A percentile compares a stretch with the other conserved stretches of the same genome.
These are phyloP conservation scores for Eurypyga helias DNA, from an alignment of 2,113 vertebrate genomes.

Conservation along the genomic window DNA sequence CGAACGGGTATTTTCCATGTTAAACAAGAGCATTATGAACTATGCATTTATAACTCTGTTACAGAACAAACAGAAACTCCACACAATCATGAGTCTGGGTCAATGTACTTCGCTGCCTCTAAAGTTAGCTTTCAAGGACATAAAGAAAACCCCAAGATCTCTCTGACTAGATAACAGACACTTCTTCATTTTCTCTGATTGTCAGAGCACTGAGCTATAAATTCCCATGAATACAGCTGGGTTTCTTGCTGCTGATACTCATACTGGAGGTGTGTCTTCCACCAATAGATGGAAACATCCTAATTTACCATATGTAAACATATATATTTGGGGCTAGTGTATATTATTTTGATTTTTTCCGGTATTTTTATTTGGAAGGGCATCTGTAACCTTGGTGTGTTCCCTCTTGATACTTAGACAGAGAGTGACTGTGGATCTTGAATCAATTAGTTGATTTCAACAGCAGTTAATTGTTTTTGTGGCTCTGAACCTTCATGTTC, in stretches of 20 bases:
- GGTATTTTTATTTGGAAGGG: neutral
- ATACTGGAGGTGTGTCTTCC: neutral
- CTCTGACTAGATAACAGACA: neutral
- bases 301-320: neutral
- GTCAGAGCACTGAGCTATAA: neutral
- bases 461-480: neutral
- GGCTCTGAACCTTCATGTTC: neutral
- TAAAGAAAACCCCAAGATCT: neutral
- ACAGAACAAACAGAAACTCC: neutral
- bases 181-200: neutral
- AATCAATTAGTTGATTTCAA: neutral
- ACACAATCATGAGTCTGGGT: accelerated
- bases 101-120: neutral
- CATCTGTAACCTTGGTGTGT: neutral
- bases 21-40: neutral
- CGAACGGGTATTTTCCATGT: neutral
- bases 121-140: neutral
- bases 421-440: neutral
- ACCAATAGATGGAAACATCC: neutral
- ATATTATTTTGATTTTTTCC: neutral
- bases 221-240: neutral
- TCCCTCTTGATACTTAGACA: neutral
- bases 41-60: neutral
- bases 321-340: neutral
- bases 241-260: neutral